Conservation (phyloP, 2,888 invertebrate genomes). For the Tenthredo notha region DNA sequence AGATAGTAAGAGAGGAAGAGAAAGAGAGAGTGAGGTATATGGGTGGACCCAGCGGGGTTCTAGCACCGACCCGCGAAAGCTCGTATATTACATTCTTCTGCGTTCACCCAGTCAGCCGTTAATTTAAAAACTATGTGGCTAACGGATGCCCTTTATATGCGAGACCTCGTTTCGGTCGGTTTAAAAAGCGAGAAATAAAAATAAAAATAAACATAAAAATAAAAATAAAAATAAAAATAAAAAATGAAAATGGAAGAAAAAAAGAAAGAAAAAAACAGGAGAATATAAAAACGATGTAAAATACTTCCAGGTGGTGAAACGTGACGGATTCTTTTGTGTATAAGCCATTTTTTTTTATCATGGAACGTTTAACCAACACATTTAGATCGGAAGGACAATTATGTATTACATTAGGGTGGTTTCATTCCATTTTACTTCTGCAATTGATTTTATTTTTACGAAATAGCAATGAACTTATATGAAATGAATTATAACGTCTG, state of each 20-base stretch:
- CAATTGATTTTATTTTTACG: background rate
- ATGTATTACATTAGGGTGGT: too few species aligned
- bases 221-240: background rate
- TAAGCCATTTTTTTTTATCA: background rate
- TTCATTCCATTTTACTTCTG: too few species aligned
- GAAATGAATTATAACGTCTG: too few species aligned
- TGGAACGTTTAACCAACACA: background rate
- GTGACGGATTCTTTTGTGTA: slow-evolving; percentile 12
- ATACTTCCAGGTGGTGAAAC: slow-evolving; percentile 2
- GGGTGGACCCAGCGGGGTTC: slow-evolving; percentile 1
- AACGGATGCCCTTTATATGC: slow-evolving; percentile 37
- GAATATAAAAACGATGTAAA: background rate
- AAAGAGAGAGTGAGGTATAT: background rate
- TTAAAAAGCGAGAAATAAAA: background rate
- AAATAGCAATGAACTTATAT: background rate
- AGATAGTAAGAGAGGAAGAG: background rate
- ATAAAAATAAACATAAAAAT: background rate
- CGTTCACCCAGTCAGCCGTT: slow-evolving; percentile 70
- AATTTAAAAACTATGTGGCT: slow-evolving; percentile 62
- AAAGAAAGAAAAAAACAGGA: background rate
- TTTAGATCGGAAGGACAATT: too few species aligned
- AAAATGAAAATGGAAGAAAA: background rate
- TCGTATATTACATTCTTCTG: slow-evolving; percentile 72
- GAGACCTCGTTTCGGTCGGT: background rate
- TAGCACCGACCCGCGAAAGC: slow-evolving; percentile 54